These are phyloP conservation scores for Phallusia fumigata DNA, from an alignment of 23 tunicate genomes.

Conservation along the genomic window DNA sequence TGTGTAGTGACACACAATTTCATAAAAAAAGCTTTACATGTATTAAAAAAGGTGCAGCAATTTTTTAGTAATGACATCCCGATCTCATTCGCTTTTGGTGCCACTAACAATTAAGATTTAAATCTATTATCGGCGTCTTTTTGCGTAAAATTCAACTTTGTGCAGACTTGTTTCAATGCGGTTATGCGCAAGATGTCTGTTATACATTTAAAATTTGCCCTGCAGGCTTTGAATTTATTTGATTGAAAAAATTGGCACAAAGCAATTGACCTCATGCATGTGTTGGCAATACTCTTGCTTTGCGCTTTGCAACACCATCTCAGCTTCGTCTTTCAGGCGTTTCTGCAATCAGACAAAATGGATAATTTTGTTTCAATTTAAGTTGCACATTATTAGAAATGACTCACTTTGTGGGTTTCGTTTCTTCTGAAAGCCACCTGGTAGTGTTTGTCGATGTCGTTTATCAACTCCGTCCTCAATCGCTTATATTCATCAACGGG, in stretches of 20 bases:
- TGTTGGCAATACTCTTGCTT: neutral
- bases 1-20: no score
- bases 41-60: no score
- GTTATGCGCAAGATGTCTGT: no score
- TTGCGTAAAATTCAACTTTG: neutral
- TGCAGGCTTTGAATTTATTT: neutral
- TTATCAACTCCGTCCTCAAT: neutral
- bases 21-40: no score
- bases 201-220: neutral
- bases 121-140: no score
- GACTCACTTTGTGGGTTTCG: neutral
- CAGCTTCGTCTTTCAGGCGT: neutral
- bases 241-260: neutral
- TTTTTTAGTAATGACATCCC: no score
- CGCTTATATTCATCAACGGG: neutral
- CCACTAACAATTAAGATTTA: no score
- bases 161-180: no score
- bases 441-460: neutral
- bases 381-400: neutral
- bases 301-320: neutral
- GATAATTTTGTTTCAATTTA: no score
- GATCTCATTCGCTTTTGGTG: no score
- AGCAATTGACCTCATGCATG: neutral
- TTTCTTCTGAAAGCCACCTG: neutral
- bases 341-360: neutral